Evolutionary conservation across 2,797 vertebrate genomes (phyloP).

Genomic region (Crossoptilon crossoptilon): DNA sequence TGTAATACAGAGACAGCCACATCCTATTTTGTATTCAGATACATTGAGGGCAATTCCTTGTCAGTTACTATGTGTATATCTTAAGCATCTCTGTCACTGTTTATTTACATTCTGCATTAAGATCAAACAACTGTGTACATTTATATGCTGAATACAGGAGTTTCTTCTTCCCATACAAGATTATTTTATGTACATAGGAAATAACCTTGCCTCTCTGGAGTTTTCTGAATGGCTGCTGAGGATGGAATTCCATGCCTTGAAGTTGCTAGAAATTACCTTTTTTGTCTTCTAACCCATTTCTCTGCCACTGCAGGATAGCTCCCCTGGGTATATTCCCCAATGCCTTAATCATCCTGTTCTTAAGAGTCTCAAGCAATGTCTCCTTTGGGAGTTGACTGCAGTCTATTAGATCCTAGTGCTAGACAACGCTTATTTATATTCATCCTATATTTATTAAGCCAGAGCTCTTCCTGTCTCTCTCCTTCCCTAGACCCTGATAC

Average conservation of each 20-base stretch:
- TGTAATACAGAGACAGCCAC: neutral
- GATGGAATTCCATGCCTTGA: constrained; percentile 36
- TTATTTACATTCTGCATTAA: constrained; percentile 52
- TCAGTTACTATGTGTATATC: neutral
- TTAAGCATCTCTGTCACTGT: constrained; percentile 49
- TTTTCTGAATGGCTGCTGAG: constrained; percentile 41
- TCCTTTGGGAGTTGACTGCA: constrained; percentile 49
- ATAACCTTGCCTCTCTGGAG: constrained; percentile 50
- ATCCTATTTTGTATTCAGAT: neutral
- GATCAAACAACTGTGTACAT: constrained; percentile 32
- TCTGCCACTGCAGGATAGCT: constrained; percentile 14
- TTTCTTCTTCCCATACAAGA: neutral
- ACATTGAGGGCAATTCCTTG: constrained; percentile 23
- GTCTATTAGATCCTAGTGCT: constrained; percentile 35
- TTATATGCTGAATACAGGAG: constrained; percentile 49
- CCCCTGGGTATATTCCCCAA: constrained; percentile 46
- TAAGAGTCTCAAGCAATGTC: constrained; percentile 44
- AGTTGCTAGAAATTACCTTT: constrained; percentile 36
- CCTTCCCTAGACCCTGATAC: neutral
- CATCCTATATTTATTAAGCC: constrained; percentile 18
- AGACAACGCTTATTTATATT: constrained; percentile 46
- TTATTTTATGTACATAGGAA: constrained; percentile 53
- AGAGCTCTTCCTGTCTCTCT: neutral
- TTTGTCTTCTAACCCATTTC: constrained; percentile 21
- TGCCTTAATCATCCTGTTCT: constrained; percentile 56